A percentile compares a stretch with the other conserved stretches of the same genome.
phyloP scores from a whole-genome alignment of 2,888 invertebrate genomes.

The Parnassius apollo region DNA sequence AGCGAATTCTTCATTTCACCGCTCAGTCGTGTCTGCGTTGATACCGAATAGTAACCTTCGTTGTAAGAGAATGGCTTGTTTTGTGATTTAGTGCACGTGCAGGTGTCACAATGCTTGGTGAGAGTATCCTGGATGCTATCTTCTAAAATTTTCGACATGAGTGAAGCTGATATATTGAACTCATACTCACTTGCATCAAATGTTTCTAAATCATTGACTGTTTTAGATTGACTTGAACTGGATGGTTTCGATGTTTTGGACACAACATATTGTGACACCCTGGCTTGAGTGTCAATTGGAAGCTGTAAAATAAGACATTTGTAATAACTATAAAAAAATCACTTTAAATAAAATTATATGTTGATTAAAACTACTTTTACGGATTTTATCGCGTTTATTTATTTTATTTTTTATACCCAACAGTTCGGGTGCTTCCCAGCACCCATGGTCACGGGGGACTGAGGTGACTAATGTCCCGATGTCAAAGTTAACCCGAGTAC shows the following conservation, averaged over 20 bases:
- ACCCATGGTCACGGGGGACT: too few species aligned
- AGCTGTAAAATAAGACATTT: constrained; percentile 81
- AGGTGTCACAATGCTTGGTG: constrained; percentile 91
- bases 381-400: too few species aligned
- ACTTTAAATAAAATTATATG: constrained; percentile 17
- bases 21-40: constrained; percentile 81
- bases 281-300: constrained; percentile 94
- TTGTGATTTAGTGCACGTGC: constrained; percentile 84
- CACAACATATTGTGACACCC: constrained; percentile 89
- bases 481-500: too few species aligned
- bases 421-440: too few species aligned
- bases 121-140: constrained; percentile 91
- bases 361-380: too few species aligned
- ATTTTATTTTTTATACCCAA: too few species aligned
- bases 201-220: constrained; percentile 66
- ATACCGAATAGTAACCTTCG: constrained; percentile 80
- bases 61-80: constrained; percentile 78
- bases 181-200: constrained; percentile 82
- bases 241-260: constrained; percentile 78
- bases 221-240: constrained; percentile 66
- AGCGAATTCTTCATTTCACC: constrained; percentile 76
- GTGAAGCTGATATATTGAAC: constrained; percentile 90
- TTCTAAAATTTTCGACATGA: constrained; percentile 95
- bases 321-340: constrained; percentile 23
- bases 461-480: too few species aligned